Evolutionary conservation across 1,140 invertebrate genomes (phyloP), one percentile per base, ranked within the genome.

Genomic region (Philotrypesis tridentata): DNA sequence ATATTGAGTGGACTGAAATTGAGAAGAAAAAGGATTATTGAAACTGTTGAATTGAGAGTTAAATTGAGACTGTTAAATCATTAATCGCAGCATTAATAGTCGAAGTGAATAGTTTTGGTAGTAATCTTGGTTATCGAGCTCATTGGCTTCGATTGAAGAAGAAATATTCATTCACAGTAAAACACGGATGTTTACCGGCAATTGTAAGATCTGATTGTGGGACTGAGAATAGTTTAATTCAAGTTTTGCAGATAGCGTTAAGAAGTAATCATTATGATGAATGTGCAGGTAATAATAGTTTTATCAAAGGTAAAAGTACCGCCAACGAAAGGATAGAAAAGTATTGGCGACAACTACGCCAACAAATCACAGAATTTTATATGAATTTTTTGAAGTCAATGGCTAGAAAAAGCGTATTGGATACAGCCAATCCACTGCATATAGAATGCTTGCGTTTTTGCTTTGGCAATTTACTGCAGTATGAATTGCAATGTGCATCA

Each of bases 201-300:
- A 27, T 85, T 27, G 73, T 88, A 27, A 76, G 88, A 80, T 33
- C 68, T 31, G 87, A 88, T 78, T 70, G 67, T 23, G 86, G 86
- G 7, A 85, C 85, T 23, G 86, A 80, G 82, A 82, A 72, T 31
- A 40, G 29, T 17, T 33, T 83, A 2, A 72, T 83, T 25, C 48
- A 77, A 74, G 33, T 48, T n/a, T 12, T 68, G 0, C 75, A 82
- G 9, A 73, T 63, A 27, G 65, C 68, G 67, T 55, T 82, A 40
- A 31, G 70, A 7, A 33, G 25, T 65, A 23, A 63, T 21, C 68
- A 82, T 55, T 25, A 71, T 4, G 75, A 82, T 68, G 8, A 67
- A 21, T 17, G 21, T 65, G 33, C 75, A 27, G 76, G 40, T 11
- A 17, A 37, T 4, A 63, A 61, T 43, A 82, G 81, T 29, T 82